Conservation (phyloP, 2,888 invertebrate genomes). For the Osmoderma eremita region DNA sequence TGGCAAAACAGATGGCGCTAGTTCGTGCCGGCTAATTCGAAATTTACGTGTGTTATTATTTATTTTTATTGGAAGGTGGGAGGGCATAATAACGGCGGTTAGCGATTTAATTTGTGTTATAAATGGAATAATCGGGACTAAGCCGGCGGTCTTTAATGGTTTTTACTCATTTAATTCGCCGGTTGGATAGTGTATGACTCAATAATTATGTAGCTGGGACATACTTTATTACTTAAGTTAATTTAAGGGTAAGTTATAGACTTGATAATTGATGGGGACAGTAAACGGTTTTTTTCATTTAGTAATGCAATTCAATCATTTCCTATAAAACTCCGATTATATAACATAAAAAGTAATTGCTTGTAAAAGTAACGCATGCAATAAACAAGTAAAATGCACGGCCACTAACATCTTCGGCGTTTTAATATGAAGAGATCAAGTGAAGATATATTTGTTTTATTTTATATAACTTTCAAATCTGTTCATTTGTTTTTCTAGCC, state of each 20-base stretch:
- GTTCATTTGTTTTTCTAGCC: too few relatives aligned
- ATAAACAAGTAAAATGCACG: too few relatives aligned
- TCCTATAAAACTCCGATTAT: too few relatives aligned
- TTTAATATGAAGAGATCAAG: too few relatives aligned
- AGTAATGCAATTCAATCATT: too few relatives aligned
- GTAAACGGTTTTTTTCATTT: too few relatives aligned
- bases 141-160: conserved; percentile 25
- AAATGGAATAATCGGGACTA: conserved; percentile 36
- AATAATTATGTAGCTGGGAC: conserved; percentile 21
- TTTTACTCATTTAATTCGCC: conserved; percentile 31
- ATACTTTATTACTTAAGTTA: conserved; percentile 32
- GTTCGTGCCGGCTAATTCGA: conserved; percentile 36
- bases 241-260: conserved; percentile 1
- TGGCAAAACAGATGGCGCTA: conserved; percentile 33
- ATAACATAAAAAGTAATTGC: too few relatives aligned
- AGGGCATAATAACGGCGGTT: conserved; percentile 32
- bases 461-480: too few relatives aligned
- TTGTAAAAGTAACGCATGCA: too few relatives aligned
- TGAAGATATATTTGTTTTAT: too few relatives aligned
- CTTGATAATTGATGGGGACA: too few relatives aligned
- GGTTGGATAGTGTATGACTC: conserved; percentile 26
- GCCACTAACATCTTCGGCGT: too few relatives aligned
- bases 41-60: conserved; percentile 38
- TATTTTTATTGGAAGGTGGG: conserved; percentile 37
- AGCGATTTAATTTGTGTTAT: conserved; percentile 33